phyloP scores from a whole-genome alignment of 2,888 invertebrate species.

The Graphium colonna region DNA sequence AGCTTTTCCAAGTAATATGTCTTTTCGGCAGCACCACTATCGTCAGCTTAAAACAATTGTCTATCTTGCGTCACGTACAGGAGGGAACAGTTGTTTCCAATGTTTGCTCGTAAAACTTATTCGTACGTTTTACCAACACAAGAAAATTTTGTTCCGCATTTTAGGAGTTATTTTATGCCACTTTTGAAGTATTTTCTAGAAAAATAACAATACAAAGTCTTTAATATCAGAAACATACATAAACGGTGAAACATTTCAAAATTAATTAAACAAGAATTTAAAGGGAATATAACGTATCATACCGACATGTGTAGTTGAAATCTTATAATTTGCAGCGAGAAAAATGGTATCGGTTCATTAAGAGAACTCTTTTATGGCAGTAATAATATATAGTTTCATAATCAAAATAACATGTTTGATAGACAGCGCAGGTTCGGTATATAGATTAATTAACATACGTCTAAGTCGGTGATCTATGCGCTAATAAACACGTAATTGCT shows the following conservation, averaged over 20 bases:
- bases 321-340: too few relatives aligned
- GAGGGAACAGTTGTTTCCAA: slow-evolving; percentile 51
- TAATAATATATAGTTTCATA: too few relatives aligned
- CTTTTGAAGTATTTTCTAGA: slow-evolving; percentile 20
- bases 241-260: too few relatives aligned
- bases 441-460: too few relatives aligned
- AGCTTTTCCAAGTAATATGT: slow-evolving; percentile 19
- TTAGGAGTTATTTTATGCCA: slow-evolving; percentile 28
- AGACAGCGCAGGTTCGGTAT: too few relatives aligned
- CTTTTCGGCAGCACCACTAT: slow-evolving; percentile 29
- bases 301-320: too few relatives aligned
- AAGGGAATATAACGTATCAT: too few relatives aligned
- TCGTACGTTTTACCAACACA: slow-evolving; percentile 33
- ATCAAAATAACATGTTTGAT: too few relatives aligned
- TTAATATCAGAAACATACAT: background rate
- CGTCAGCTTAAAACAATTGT: slow-evolving; percentile 39
- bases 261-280: too few relatives aligned
- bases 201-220: slow-evolving; percentile 5
- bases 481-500: slow-evolving; percentile 57
- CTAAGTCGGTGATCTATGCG: slow-evolving; percentile 9
- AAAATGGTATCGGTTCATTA: too few relatives aligned
- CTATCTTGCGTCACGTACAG: slow-evolving; percentile 47
- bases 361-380: too few relatives aligned
- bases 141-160: slow-evolving; percentile 31
- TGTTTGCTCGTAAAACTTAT: slow-evolving; percentile 54